phyloP scores from a whole-genome alignment of 2,113 vertebrate genomes.

The Eira barbara region DNA sequence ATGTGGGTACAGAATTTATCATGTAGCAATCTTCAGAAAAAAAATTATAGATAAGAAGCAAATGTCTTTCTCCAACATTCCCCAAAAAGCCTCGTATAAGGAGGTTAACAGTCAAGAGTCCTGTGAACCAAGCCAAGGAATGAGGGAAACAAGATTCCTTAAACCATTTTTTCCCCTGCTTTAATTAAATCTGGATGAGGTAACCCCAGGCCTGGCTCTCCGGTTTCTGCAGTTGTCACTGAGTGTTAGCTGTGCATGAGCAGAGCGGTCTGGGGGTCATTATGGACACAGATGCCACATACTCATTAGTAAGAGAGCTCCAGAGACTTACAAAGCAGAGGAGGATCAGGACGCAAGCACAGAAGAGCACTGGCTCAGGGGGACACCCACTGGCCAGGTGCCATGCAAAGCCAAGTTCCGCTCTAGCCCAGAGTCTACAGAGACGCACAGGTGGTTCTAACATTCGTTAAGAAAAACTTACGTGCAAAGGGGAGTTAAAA shows the following conservation, averaged over 20 bases:
- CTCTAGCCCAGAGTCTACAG: accelerated
- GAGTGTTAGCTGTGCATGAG: not conserved
- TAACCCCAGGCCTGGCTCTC: not conserved
- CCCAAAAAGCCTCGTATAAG: not conserved
- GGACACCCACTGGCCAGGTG: not conserved
- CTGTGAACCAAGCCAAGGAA: not conserved
- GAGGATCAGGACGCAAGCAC: not conserved
- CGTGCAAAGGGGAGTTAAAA: not conserved
- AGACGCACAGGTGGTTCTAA: not conserved
- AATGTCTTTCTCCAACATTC: not conserved
- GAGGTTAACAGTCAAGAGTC: not conserved
- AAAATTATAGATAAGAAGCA: not conserved
- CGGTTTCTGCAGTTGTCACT: not conserved
- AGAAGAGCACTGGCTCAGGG: not conserved
- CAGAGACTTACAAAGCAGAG: not conserved
- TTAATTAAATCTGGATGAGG: constrained; percentile 1
- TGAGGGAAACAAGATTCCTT: not conserved
- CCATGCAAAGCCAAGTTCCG: accelerated
- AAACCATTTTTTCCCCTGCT: not conserved
- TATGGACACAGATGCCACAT: not conserved
- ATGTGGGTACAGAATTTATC: not conserved
- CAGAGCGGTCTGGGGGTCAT: not conserved
- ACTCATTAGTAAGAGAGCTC: not conserved
- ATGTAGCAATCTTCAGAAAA: not conserved
- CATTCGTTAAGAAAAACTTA: not conserved